Evolutionary conservation across 2,888 invertebrate genomes (phyloP), one percentile per base, ranked within the genome.

Genomic region (Drosophila merina): DNA sequence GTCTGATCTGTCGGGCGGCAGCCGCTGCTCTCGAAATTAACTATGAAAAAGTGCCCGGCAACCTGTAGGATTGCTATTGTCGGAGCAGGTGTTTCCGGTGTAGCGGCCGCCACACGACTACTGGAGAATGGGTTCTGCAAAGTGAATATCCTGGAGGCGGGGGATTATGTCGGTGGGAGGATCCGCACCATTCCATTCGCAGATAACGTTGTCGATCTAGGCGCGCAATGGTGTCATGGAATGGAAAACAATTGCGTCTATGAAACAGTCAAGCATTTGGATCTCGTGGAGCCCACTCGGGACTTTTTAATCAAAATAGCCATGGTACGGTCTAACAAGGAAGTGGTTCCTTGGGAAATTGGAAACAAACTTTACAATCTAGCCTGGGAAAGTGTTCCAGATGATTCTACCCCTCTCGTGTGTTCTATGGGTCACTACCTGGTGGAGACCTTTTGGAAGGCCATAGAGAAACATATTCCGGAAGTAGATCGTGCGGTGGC

Each of bases 141-240:
- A 75, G 93, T 94, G 4, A 75, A 93, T 42, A 92, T 95, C 0
- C 85, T 95, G 45, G 95, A 95, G 88, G 94, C 94, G 2, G 93
- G 93, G 75, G 91, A 93, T 68, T 92, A 94, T 38, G 93, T 95
- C 60, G 95, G 95, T 0, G 95, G 95, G 1, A 92, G 95, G 67
- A 92, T 95, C 47, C 76, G 91, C 49, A 92, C 93, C 0, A 90
- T 93, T 1, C 89, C 91, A 0, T 93, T 93, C 70, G 93, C 92
- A 1, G 93, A 93, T 1, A 93, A 92, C 68, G 90, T 93, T 5
- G 91, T 96, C 4, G 96, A 96, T 87, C 85, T 95, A 52, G 96
- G 96, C 0, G 96, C 95, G 51, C 95, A 96, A 75, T 96, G 96
- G 96, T 94, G 88, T 48, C 84, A 89, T 42, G 89, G 96, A 0